Conservation (phyloP, 64 coral and sea anemone species). For the Cladopsammia gracilis region DNA sequence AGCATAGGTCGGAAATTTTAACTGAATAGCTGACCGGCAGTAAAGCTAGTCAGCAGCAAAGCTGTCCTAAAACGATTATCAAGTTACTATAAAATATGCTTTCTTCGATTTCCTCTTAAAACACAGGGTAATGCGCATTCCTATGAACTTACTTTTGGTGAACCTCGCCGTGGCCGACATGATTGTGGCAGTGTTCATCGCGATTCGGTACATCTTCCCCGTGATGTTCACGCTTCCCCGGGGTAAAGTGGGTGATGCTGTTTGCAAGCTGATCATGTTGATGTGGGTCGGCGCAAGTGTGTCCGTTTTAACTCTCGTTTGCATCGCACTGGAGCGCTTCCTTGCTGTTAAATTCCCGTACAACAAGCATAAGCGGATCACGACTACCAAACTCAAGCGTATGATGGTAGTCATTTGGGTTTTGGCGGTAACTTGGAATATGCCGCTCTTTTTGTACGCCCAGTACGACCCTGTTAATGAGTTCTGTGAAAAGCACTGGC, state of each 20-base stretch:
- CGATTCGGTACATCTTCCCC: slow-evolving; percentile 27
- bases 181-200: background rate
- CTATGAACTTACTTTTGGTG: background rate
- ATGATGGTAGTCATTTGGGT: background rate
- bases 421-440: background rate
- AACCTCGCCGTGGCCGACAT: background rate
- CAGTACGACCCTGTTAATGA: background rate
- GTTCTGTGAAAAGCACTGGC: background rate
- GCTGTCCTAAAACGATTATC: background rate
- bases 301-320: slow-evolving; percentile 37
- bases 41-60: too few species aligned
- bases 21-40: too few species aligned
- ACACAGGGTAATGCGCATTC: background rate
- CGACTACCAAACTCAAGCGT: slow-evolving; percentile 25
- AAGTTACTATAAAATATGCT: too few species aligned
- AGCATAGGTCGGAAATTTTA: too few species aligned
- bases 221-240: slow-evolving; percentile 2
- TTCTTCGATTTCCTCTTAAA: background rate
- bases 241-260: background rate
- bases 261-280: slow-evolving; percentile 49
- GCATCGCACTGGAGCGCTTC: slow-evolving; percentile 31
- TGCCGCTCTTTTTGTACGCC: background rate
- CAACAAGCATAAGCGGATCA: background rate
- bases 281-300: slow-evolving; percentile 34
- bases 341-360: slow-evolving; percentile 26